Evolutionary conservation across 2,113 vertebrate genomes (phyloP).

Genomic region (Phocoena sinus): DNA sequence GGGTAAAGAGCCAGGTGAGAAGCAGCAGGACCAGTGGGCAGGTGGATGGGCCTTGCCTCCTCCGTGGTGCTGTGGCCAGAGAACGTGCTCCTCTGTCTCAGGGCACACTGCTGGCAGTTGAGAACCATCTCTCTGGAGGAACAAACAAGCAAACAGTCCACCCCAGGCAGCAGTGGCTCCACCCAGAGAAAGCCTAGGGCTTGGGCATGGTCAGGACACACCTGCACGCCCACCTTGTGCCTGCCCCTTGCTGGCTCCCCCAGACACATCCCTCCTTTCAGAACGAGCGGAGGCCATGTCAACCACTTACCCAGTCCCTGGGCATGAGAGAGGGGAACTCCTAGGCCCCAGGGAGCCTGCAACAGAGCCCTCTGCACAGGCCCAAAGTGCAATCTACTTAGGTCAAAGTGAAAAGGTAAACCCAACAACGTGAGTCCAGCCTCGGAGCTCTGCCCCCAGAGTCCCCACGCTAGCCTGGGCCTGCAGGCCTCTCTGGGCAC

Average conservation of each 20-base stretch:
- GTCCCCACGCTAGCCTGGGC: not conserved
- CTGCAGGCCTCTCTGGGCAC: rapidly evolving
- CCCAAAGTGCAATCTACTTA: not conserved
- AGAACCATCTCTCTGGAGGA: not conserved
- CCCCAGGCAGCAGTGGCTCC: not conserved
- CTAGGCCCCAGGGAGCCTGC: not conserved
- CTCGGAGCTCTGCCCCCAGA: not conserved
- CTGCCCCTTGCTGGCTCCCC: not conserved
- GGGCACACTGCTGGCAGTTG: rapidly evolving
- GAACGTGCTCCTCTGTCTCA: too few species aligned
- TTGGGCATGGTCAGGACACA: not conserved
- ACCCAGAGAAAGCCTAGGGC: not conserved
- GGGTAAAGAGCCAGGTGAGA: not conserved
- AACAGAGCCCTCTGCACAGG: not conserved
- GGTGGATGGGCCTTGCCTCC: not conserved
- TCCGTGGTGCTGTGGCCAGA: rapidly evolving
- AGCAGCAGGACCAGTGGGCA: not conserved
- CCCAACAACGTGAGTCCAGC: not conserved
- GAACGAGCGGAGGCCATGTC: not conserved
- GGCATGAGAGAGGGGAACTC: not conserved
- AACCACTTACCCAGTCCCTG: too few species aligned
- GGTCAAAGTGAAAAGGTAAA: not conserved
- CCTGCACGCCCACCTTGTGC: rapidly evolving
- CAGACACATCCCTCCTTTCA: not conserved
- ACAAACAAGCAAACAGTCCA: too few species aligned